A percentile compares a stretch with the other conserved stretches of the same genome.
Conservation (phyloP, 2,113 vertebrate species). For the Bettongia penicillata region DNA sequence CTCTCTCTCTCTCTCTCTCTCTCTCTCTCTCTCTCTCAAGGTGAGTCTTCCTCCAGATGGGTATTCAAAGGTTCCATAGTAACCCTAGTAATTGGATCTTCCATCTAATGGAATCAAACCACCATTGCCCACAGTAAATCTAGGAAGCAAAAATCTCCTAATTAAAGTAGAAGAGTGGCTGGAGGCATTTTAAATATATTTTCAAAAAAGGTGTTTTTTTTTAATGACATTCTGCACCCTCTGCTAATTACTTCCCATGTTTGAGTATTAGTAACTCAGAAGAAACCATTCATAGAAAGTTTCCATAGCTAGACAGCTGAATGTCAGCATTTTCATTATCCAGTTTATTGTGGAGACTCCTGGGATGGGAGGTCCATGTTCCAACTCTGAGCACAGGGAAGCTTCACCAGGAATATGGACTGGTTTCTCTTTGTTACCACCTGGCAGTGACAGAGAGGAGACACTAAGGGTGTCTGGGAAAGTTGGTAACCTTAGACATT, state of each 20-base stretch:
- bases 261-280: neutral
- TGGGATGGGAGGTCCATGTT: neutral
- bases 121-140: neutral
- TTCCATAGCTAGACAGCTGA: neutral
- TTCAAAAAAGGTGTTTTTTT: neutral
- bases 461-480: neutral
- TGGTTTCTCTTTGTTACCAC: neutral
- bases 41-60: neutral
- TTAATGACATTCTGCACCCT: neutral
- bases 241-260: neutral
- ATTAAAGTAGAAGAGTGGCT: neutral
- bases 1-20: too few species aligned
- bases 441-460: neutral
- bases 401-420: neutral
- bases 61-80: neutral
- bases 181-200: neutral
- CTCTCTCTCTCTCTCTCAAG: neutral
- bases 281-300: neutral
- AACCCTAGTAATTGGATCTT: neutral
- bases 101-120: neutral
- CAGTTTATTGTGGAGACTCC: neutral
- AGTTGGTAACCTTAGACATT: neutral
- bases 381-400: neutral
- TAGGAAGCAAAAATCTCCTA: neutral
- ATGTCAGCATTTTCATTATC: neutral